Percentiles rank a stretch among this genome's conserved stretches.
Evolutionary conservation across 2,113 vertebrate genomes (phyloP).

Genomic region (Junco hyemalis): DNA sequence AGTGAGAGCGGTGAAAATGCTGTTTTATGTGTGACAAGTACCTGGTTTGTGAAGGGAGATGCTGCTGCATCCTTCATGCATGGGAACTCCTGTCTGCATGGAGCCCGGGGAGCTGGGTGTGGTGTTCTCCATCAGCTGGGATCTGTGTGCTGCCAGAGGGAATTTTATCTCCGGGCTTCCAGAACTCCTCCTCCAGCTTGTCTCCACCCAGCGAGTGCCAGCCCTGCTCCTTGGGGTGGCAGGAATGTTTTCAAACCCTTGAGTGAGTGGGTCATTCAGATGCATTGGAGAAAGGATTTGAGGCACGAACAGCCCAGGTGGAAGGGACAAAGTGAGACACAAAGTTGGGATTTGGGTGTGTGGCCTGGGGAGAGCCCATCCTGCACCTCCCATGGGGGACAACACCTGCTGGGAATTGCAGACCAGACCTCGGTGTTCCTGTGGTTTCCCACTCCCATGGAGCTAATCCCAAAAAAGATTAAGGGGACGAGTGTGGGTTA

Average conservation of each 20-base stretch:
- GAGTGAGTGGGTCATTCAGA: no score
- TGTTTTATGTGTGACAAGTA: not conserved
- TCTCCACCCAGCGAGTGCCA: fast-evolving
- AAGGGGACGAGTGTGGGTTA: not conserved
- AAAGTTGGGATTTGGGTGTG: not conserved
- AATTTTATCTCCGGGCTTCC: not conserved
- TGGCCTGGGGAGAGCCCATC: not conserved
- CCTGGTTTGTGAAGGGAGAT: not conserved
- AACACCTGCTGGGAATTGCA: not conserved
- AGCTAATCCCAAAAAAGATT: not conserved
- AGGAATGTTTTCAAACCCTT: not conserved
- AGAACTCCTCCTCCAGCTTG: not conserved
- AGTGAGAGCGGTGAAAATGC: not conserved
- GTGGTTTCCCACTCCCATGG: not conserved
- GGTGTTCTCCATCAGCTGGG: not conserved
- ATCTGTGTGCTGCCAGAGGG: not conserved
- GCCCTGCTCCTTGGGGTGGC: not conserved
- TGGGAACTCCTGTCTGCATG: not conserved
- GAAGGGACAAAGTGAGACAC: not conserved
- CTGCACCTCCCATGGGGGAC: not conserved
- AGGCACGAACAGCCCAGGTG: not conserved
- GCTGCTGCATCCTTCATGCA: not conserved
- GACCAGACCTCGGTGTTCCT: fast-evolving
- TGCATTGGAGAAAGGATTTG: not conserved
- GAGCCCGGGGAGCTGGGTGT: not conserved